Evolutionary conservation across 2,113 vertebrate species (phyloP).

Genomic region (Megalops atlanticus): DNA sequence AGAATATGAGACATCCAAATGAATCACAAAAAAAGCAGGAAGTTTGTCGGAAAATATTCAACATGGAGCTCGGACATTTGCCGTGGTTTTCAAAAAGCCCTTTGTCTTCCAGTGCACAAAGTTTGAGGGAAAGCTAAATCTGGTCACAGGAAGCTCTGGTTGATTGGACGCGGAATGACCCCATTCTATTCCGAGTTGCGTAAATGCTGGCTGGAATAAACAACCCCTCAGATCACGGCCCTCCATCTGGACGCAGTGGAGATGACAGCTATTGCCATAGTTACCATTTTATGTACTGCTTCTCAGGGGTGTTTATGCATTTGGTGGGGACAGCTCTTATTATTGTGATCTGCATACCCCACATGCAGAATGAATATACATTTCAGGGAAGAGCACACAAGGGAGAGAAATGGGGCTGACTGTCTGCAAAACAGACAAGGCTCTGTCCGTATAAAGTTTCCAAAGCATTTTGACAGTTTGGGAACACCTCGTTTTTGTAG

Average conservation of each 20-base stretch:
- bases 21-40: not conserved
- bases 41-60: not conserved
- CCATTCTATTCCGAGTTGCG: not conserved
- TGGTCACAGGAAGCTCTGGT: not conserved
- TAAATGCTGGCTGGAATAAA: constrained; percentile 5
- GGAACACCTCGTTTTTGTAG: not conserved
- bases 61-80: not conserved
- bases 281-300: not conserved
- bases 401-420: not conserved
- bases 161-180: not conserved
- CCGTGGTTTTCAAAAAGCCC: not conserved
- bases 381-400: not conserved
- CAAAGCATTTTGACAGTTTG: not conserved
- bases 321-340: not conserved
- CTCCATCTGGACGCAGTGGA: not conserved
- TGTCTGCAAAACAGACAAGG: not conserved
- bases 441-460: not conserved
- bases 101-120: not conserved
- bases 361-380: not conserved
- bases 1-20: not conserved
- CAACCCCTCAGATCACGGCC: not conserved
- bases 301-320: not conserved
- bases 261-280: not conserved
- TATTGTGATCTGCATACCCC: not conserved
- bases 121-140: not conserved